Evolutionary conservation across 2,888 invertebrate genomes (phyloP), one percentile per base, ranked within the genome.

Genomic region (Brachyptera risi): DNA sequence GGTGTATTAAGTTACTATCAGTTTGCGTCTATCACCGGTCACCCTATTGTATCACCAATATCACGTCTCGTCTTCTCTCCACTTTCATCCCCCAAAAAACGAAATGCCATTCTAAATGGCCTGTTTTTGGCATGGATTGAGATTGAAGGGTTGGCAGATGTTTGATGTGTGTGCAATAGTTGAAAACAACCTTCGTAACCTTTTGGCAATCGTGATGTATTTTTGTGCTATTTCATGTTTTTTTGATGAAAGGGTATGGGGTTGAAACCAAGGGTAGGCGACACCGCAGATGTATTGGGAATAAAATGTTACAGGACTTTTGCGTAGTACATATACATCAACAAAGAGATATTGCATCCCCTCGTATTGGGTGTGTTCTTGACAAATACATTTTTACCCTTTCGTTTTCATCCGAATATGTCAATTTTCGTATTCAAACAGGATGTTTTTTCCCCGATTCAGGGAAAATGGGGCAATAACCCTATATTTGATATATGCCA

Each of bases 401-500:
- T 54, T 37, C 35, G 19, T 13, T 54, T 51, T 24, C 50, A 27
- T n/a, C 31, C n/a, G 42, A 42, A n/a, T 21, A 42, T 21, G 42
- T 42, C 50, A n/a, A n/a, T 3, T n/a, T 27, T 17, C 37, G 23
- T 11, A 35, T 3, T 2, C 15, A 54, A 54, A 54, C 54, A 54
- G 54, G 54, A 54, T 54, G 54, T 54, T 54, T 54, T 54, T 35
- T 11, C 11, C 21, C 17, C 31, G n/a, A n/a, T n/a, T n/a, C n/a
- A n/a, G n/a, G n/a, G n/a, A n/a, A 35, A 17, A 37, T 15, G 13
- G 54, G 54, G 54, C 54, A 54, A 19, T 54, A 37, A 35, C 54
- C 54, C 37, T 19, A 13, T 11, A 19, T 1, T n/a, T 23, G 40
- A 21, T 23, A 17, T 37, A 19, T 42, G 57, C 40, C 51, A 15